A percentile compares a stretch with the other conserved stretches of the same genome.
Conservation (phyloP, 2,797 vertebrate species). For the Hafferia zeledoni region DNA sequence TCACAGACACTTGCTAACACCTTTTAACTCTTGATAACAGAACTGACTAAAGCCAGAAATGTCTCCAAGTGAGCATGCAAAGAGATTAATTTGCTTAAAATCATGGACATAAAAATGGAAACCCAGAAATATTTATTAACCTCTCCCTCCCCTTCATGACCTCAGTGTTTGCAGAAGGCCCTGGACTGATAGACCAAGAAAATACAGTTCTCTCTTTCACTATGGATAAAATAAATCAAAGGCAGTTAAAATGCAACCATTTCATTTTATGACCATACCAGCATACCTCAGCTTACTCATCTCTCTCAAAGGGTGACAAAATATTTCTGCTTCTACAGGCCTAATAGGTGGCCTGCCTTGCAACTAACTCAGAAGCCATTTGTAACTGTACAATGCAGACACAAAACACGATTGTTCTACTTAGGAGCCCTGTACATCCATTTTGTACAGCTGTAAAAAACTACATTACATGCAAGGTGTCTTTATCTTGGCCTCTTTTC, state of each 20-base stretch:
- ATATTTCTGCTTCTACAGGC: not conserved
- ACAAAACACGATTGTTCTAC: not conserved
- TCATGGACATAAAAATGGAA: not conserved
- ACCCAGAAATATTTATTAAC: not conserved
- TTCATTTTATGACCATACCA: not conserved
- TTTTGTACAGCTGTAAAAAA: not conserved
- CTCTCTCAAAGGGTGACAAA: not conserved
- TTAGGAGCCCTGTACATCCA: not conserved
- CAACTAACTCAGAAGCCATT: not conserved
- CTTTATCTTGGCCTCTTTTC: not conserved
- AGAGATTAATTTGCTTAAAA: not conserved
- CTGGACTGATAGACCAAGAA: not conserved
- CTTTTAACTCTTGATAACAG: not conserved
- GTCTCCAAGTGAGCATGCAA: not conserved
- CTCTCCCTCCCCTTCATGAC: not conserved
- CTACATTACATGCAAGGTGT: not conserved
- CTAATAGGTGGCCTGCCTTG: not conserved
- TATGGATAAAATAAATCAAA: not conserved
- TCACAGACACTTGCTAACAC: not conserved
- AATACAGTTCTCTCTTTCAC: not conserved
- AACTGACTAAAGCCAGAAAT: not conserved
- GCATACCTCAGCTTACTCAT: not conserved
- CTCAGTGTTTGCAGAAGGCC: not conserved
- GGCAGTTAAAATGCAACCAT: not conserved
- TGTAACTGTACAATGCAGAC: slow-evolving; percentile 17